Base-by-base conservation (phyloP, 2,113 vertebrate species). In the Calcarius ornatus region DNA sequence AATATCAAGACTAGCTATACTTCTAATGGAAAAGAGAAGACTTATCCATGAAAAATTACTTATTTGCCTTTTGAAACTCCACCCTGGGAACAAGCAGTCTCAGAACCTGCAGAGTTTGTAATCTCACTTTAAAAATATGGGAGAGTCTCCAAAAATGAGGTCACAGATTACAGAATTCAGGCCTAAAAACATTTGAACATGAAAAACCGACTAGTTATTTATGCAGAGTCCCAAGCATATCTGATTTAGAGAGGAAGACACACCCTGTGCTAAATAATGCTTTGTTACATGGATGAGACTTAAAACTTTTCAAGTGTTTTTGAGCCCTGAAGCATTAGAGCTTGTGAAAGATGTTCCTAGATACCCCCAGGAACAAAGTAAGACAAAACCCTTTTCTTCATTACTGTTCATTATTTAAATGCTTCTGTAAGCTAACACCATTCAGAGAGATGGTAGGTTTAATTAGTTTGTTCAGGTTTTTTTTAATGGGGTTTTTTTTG, bases 141-240 rank as follows among this genome's bases (percentile, higher is more conserved):
- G 76, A 88, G 8, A 40, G 27, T 40, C 60, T 93, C 92, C 92
- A 93, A 71, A 92, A 91, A 75, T 91, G 86, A 95, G 57, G n/a
- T 96, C 76, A 97, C 60, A 91, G 56, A 75, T 91, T 40, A 92
- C 56, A 86, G 35, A 91, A 81, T 79, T 91, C 78, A 91, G 48
- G 57, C 71, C 30, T 81, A 72, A 71, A 92, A 78, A 35, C 48
- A 94, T 64, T 33, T 43, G 28, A 84, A 91, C 51, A 45, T 45
- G 27, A 90, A 90, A 94, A 86, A 35, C 6, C 8, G 2, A 78
- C 27, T 37, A 78, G 64, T 75, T 71, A 88, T 11, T 73, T 56
- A 68, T 48, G 48, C 35, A 90, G 31, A 81, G 43, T 60, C 65
- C 27, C n/a, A 78, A 48, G 48, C 16, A 40, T n/a, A 45, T 88